Evolutionary conservation across 1,140 invertebrate genomes (phyloP).

Genomic region (Drosophila albomicans): DNA sequence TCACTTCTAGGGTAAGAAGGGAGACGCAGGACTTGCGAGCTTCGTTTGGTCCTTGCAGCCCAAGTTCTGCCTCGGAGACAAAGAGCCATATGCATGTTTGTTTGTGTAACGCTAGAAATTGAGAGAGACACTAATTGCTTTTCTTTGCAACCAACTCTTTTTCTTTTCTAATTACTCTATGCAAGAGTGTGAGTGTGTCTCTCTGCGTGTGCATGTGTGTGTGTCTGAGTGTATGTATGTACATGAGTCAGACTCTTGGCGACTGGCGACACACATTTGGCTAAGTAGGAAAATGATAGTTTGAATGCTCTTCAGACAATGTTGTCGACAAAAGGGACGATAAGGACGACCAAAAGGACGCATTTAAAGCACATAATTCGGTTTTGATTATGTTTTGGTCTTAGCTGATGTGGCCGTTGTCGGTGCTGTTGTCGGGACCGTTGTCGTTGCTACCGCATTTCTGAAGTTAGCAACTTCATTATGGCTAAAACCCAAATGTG

Average conservation of each 20-base stretch:
- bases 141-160: conserved; percentile 79
- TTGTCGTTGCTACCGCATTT: conserved; percentile 60
- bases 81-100: conserved; percentile 51
- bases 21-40: not conserved
- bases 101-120: conserved; percentile 70
- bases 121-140: conserved; percentile 83
- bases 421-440: not conserved
- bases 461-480: conserved; percentile 80
- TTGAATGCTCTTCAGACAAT: conserved; percentile 72
- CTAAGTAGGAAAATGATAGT: conserved; percentile 83
- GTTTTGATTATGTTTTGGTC: conserved; percentile 83
- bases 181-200: conserved; percentile 44
- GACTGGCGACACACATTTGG: conserved; percentile 80
- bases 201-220: conserved; percentile 15
- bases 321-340: conserved; percentile 49
- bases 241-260: conserved; percentile 64
- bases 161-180: conserved; percentile 82
- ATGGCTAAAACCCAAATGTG: conserved; percentile 82
- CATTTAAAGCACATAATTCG: conserved; percentile 83
- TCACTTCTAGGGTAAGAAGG: conserved; percentile 58
- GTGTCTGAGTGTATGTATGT: conserved; percentile 19
- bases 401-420: conserved; percentile 48
- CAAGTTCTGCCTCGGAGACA: conserved; percentile 22
- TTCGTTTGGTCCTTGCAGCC: conserved; percentile 26
- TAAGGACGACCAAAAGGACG: conserved; percentile 45